phyloP scores from a whole-genome alignment of 2,113 vertebrate genomes.

The Phyllostomus discolor region DNA sequence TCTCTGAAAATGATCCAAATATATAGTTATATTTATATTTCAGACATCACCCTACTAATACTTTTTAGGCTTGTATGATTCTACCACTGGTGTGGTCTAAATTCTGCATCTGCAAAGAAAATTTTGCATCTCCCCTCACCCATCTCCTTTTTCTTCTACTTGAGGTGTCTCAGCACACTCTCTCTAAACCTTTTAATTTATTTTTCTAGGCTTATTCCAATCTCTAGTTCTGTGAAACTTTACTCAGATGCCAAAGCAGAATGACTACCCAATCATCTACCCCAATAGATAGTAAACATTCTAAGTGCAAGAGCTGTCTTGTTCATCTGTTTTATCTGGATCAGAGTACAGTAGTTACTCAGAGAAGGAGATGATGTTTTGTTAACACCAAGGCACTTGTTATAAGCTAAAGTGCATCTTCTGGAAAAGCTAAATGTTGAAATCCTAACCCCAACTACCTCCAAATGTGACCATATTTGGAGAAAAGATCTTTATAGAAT shows the following conservation, averaged over 20 bases:
- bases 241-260: background rate
- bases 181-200: background rate
- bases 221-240: background rate
- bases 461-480: background rate
- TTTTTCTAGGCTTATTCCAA: background rate
- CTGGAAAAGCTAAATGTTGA: background rate
- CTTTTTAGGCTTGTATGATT: background rate
- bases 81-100: background rate
- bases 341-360: background rate
- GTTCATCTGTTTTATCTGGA: background rate
- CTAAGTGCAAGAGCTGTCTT: background rate
- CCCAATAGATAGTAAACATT: background rate
- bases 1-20: background rate
- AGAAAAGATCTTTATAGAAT: background rate
- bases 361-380: background rate
- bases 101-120: background rate
- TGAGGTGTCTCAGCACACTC: background rate
- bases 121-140: background rate
- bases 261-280: background rate
- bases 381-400: background rate
- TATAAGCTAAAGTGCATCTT: background rate
- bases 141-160: background rate
- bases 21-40: background rate
- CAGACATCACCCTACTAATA: background rate
- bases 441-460: background rate